A percentile compares a stretch with the other conserved stretches of the same genome.
phyloP scores from a whole-genome alignment of 2,797 vertebrate genomes.

The Bradypodion ventrale region DNA sequence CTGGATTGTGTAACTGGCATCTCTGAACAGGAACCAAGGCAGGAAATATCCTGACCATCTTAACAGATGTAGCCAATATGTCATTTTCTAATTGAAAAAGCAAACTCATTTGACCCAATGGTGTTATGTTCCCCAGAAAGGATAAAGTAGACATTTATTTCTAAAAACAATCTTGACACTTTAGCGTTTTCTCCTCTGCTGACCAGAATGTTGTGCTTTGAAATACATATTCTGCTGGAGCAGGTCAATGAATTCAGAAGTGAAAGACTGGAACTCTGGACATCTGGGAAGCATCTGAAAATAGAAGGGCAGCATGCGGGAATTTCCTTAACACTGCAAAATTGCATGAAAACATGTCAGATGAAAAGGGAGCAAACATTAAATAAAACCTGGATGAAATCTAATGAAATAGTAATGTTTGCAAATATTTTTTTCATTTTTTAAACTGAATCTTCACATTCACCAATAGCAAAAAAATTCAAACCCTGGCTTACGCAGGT shows the following conservation, averaged over 20 bases:
- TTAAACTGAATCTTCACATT: not conserved
- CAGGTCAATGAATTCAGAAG: not conserved
- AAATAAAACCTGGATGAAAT: not conserved
- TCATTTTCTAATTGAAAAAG: not conserved
- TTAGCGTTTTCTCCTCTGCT: not conserved
- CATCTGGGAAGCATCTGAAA: not conserved
- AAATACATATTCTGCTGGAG: not conserved
- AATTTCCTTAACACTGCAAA: not conserved
- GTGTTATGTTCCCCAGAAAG: not conserved
- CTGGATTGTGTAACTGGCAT: not conserved
- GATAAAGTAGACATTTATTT: not conserved
- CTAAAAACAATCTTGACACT: not conserved
- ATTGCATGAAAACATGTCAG: not conserved
- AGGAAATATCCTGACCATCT: not conserved
- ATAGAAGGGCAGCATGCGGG: not conserved
- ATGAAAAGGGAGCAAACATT: not conserved
- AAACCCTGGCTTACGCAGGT: not conserved
- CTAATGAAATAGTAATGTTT: not conserved
- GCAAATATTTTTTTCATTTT: not conserved
- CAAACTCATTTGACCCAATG: not conserved
- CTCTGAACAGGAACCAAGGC: not conserved
- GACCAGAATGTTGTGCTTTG: not conserved
- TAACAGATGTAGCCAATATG: not conserved
- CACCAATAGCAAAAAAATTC: not conserved
- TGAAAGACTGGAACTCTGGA: not conserved